Evolutionary conservation across 1,140 invertebrate genomes (phyloP), one percentile per base, ranked within the genome.

Genomic region (Anastrepha obliqua): DNA sequence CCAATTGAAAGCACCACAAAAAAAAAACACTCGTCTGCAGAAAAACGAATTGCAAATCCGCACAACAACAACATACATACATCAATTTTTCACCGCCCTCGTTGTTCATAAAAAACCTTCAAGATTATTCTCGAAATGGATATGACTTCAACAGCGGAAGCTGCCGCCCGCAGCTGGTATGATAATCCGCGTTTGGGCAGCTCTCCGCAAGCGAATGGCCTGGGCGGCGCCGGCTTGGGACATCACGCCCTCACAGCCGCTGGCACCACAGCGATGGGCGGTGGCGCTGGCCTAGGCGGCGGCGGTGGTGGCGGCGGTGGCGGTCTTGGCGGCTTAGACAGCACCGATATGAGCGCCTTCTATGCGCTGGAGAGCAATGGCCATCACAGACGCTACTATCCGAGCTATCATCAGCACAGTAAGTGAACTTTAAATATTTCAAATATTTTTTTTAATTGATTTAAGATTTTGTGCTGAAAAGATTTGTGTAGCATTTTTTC

Each of bases 91-190:
- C 29, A 65, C 81, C 67, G 58, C 70, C 20, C 62, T 65, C 47
- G 88, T 90, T 89, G 86, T 87, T 88, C 59, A 85, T 65, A 90
- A 90, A 89, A 93, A 92, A 88, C 90, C 88, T 91, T 93, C 92
- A 93, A 93, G 91, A 93, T 93, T 93, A 93, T 93, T 91, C 91
- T 93, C 91, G 91, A 93, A 91, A 93, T 93, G 92, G 92, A 93
- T 92, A 93, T 93, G 92, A 93, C 92, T 89, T 93, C 92, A 90
- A 93, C 92, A 90, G 92, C 92, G 90, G 92, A 93, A 90, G 92
- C 92, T 91, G 92, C 92, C 90, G 92, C 92, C 87, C 92, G 92
- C 90, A 93, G 92, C 90, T 93, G 92, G 92, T 93, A 93, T 67
- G 92, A 93, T 59, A 93, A 90, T 92, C 92, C 92, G 89, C 91